phyloP scores from a whole-genome alignment of 1,140 invertebrate species.

The Trichonephila clavata region DNA sequence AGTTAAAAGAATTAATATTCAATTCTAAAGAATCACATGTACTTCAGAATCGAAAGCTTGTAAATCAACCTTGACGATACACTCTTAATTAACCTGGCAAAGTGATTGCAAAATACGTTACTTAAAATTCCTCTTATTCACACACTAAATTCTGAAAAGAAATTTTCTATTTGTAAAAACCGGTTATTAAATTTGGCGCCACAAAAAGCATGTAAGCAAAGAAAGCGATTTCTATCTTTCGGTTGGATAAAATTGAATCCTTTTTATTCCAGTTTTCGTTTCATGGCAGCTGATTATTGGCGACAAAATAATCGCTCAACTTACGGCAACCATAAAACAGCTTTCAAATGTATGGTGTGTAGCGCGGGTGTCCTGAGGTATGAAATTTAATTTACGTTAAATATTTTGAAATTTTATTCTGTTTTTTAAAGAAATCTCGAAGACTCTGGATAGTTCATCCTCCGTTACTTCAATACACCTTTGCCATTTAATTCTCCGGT shows the following conservation, averaged over 20 bases:
- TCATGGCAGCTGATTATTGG: conserved; percentile 41
- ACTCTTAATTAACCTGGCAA: background rate
- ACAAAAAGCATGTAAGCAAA: background rate
- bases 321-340: conserved; percentile 65
- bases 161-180: background rate
- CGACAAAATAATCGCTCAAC: conserved; percentile 8
- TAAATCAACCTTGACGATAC: background rate
- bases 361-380: conserved; percentile 44
- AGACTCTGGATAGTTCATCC: conserved; percentile 50
- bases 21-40: no score
- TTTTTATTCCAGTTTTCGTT: background rate
- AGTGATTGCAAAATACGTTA: background rate
- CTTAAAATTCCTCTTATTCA: background rate
- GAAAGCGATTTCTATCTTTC: background rate
- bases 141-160: background rate
- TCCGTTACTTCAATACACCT: conserved; percentile 5
- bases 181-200: conserved; percentile 49
- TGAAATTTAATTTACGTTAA: conserved; percentile 48
- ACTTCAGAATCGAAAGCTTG: background rate
- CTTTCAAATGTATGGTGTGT: conserved; percentile 66
- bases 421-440: conserved; percentile 29
- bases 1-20: no score
- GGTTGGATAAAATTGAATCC: conserved; percentile 25
- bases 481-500: conserved; percentile 30
- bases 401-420: conserved; percentile 46